Evolutionary conservation across 2,797 vertebrate genomes (phyloP).

Genomic region (Siniperca obscura): DNA sequence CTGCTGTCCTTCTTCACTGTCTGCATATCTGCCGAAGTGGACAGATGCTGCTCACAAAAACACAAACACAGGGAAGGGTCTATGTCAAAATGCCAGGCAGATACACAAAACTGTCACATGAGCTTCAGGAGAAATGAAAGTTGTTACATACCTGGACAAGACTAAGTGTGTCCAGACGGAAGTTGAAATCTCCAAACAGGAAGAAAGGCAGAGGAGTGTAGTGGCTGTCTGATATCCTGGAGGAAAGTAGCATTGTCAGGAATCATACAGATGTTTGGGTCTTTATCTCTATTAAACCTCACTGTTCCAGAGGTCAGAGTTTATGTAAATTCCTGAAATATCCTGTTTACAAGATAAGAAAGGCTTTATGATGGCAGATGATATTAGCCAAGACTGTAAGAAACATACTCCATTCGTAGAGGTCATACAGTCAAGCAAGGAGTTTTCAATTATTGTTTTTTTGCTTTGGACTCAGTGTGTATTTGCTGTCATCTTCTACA

Average conservation of each 20-base stretch:
- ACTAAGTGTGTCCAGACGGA: constrained; percentile 85
- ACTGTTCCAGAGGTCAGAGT: neutral
- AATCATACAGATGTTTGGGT: neutral
- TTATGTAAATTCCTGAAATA: constrained; percentile 6
- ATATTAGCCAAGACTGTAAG: neutral
- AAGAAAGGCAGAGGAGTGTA: constrained; percentile 83
- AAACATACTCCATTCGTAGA: neutral
- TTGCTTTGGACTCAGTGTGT: neutral
- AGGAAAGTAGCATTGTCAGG: neutral
- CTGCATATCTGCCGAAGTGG: constrained; percentile 79
- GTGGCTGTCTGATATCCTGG: constrained; percentile 77
- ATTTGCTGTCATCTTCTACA: neutral
- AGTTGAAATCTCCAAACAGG: constrained; percentile 91
- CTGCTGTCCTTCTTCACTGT: constrained; percentile 81
- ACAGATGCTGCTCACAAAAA: constrained; percentile 79
- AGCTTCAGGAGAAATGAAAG: neutral
- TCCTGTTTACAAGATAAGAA: neutral
- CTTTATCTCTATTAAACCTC: neutral
- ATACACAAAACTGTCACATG: neutral
- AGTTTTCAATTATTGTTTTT: neutral
- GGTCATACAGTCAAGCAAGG: neutral
- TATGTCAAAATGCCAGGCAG: neutral
- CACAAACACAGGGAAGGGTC: constrained; percentile 10
- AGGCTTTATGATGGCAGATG: neutral
- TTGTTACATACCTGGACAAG: constrained; percentile 82